Evolutionary conservation across 2,888 invertebrate genomes (phyloP), one percentile per base, ranked within the genome.

Genomic region (Merodon equestris): DNA sequence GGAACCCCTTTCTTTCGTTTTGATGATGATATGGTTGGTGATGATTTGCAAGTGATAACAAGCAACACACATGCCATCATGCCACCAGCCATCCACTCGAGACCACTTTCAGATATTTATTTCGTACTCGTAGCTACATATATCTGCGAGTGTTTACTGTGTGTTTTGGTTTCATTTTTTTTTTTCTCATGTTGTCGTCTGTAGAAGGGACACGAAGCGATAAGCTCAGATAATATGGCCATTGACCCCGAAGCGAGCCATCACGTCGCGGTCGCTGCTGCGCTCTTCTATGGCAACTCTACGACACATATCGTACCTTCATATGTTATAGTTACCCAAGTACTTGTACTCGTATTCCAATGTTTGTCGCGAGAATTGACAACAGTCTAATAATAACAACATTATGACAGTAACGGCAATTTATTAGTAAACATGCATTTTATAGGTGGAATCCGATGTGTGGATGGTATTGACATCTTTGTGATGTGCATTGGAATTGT

Each of bases 201-300:
- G 60, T 60, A 66, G 47, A 50, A 47, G 66, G 57, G 68, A 74
- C 60, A 42, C 27, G 27, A 42, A 48, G 64, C 57, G 79, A 79
- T 79, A 79, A 79, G 79, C 54, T 15, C 50, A 74, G 74, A 79
- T 79, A 79, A 79, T 74, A 73, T 74, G 79, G 79, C 64, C 54
- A 74, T 74, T 74, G 79, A 79, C 79, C 79, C 60, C 53, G 42
- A 17, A 13, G 19, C 60, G 53, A 70, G 18, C 40, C 40, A 51
- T 61, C 27, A 18, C 44, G 17, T 14, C 7, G 56, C 44, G n/a
- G 51, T 40, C 38, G 38, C 44, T 48, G 34, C 42, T 48, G 15
- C 42, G n/a, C n/a, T n/a, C n/a, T n/a, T 27, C 40, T 42, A 58
- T 70, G 70, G 70, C 47, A 60, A 63, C 50, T 56, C 61, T 56